phyloP scores from a whole-genome alignment of 2,113 vertebrate genomes.

The Lynx canadensis region DNA sequence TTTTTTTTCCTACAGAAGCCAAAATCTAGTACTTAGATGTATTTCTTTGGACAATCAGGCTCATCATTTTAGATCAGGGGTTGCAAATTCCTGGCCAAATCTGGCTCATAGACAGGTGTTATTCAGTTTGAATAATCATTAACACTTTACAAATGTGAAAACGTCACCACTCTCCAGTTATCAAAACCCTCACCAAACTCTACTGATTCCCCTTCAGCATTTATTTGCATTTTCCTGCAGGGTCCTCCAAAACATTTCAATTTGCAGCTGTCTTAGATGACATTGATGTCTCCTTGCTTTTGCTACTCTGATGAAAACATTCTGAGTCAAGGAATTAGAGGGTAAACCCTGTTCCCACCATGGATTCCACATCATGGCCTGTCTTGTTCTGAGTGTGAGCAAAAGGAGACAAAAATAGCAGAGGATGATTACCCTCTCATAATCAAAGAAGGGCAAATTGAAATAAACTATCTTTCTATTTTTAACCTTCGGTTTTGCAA shows the following conservation, averaged over 20 bases:
- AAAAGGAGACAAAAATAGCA: neutral
- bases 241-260: neutral
- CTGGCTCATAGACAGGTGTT: neutral
- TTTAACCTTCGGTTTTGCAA: neutral
- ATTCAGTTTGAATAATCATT: neutral
- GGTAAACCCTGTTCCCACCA: too few relatives aligned
- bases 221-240: neutral
- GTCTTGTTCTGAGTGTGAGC: neutral
- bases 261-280: neutral
- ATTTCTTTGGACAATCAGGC: neutral
- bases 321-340: neutral
- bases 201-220: neutral
- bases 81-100: neutral
- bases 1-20: neutral
- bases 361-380: neutral
- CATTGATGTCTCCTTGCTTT: neutral
- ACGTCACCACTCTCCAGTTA: neutral
- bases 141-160: neutral
- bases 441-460: neutral
- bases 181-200: neutral
- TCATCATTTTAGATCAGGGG: neutral
- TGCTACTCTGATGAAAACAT: neutral
- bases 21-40: neutral
- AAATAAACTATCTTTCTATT: neutral
- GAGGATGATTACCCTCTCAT: neutral